Evolutionary conservation across 2,888 invertebrate species (phyloP).

Genomic region (Microctonus aethiopoides): DNA sequence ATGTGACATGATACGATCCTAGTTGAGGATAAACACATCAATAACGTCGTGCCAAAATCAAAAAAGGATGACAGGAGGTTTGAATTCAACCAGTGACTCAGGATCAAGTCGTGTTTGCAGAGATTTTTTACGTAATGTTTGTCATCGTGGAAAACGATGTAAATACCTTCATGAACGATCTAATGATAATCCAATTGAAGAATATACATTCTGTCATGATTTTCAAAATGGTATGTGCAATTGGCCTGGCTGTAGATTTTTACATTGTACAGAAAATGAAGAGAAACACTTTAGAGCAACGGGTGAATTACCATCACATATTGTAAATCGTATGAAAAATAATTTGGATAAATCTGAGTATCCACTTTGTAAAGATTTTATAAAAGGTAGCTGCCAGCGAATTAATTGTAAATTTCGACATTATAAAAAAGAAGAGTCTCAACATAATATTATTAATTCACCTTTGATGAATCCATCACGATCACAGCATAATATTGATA

Average conservation of each 20-base stretch:
- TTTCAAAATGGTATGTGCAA: slow-evolving; percentile 81
- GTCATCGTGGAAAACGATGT: slow-evolving; percentile 70
- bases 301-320: slow-evolving; percentile 77
- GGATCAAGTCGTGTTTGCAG: slow-evolving; percentile 68
- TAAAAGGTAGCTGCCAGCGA: slow-evolving; percentile 68
- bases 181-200: slow-evolving; percentile 62
- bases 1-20: slow-evolving; percentile 40
- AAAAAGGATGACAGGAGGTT: slow-evolving; percentile 52
- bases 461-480: slow-evolving; percentile 53
- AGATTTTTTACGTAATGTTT: slow-evolving; percentile 72
- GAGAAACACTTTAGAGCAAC: slow-evolving; percentile 79
- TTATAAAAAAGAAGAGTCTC: slow-evolving; percentile 58
- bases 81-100: slow-evolving; percentile 49
- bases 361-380: slow-evolving; percentile 69
- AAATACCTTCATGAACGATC: slow-evolving; percentile 69
- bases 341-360: slow-evolving; percentile 65
- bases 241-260: slow-evolving; percentile 80
- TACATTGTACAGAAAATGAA: slow-evolving; percentile 82
- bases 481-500: slow-evolving; percentile 56
- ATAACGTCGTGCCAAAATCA: slow-evolving; percentile 2
- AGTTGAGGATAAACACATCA: slow-evolving; percentile 55
- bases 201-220: slow-evolving; percentile 73
- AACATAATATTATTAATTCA: slow-evolving; percentile 51
- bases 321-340: slow-evolving; percentile 55
- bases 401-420: slow-evolving; percentile 59